Conservation (phyloP, 1,140 invertebrate species). For the Brachionus asplanchnoidis region DNA sequence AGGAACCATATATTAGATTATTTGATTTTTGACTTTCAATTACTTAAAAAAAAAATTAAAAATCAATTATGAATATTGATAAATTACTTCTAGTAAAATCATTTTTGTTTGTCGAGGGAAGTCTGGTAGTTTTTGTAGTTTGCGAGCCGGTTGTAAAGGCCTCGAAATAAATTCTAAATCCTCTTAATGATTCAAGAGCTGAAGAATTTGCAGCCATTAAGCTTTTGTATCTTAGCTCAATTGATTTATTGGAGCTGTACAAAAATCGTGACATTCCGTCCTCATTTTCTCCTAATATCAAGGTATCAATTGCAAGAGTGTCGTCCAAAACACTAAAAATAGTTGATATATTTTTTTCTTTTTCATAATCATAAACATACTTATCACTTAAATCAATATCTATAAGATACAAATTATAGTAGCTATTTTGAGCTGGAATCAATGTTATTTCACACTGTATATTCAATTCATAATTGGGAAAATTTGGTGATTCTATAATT, state of each 20-base stretch:
- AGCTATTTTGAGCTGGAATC: background rate
- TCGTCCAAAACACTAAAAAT: background rate
- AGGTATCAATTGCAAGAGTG: background rate
- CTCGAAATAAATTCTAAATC: slow-evolving; percentile 27
- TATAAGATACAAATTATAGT: background rate
- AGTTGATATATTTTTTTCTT: background rate
- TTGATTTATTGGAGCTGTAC: background rate
- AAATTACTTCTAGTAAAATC: background rate
- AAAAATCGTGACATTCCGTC: background rate
- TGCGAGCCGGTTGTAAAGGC: background rate
- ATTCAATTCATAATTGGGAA: background rate
- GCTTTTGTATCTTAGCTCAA: slow-evolving; percentile 20
- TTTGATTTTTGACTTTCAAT: background rate
- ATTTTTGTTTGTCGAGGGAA: background rate
- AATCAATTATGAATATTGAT: background rate
- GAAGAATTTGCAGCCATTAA: background rate
- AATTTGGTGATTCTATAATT: slow-evolving; percentile 32
- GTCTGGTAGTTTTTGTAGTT: background rate
- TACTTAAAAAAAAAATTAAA: background rate
- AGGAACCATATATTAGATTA: background rate
- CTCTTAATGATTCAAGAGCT: background rate
- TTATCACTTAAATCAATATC: background rate
- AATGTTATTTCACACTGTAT: background rate
- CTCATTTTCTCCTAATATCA: slow-evolving; percentile 17
- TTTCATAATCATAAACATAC: background rate